Base-by-base conservation (phyloP, 1,140 invertebrate genomes). In the Trachymyrmex cornetzi region DNA sequence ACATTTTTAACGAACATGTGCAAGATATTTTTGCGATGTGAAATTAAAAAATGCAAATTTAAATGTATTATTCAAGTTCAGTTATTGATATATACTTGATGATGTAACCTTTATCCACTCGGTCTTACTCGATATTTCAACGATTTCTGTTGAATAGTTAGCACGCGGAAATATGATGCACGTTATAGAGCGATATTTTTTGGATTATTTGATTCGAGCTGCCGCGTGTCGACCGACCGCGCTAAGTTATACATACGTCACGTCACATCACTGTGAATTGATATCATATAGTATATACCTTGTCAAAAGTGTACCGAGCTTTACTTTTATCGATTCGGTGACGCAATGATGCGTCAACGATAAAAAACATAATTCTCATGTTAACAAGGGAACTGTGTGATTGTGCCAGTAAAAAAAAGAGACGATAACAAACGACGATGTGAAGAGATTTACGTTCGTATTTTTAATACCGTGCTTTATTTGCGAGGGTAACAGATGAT, bases 171-270 rank as follows among this genome's bases (percentile, higher is more conserved):
- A 38, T 5, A n/a, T 44, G 77, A 81, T 44, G 64, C 77, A 57
- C 64, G 64, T 1, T 63, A 50, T 1, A 57, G 22, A 81, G 50
- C 77, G 64, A 71, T 81, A 61, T 50, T 50, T 63, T 71, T 55
- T 22, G n/a, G 64, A 38, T 69, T 69, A 55, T 81, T 81, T 69
- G 14, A 81, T 57, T 81, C 30, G 64, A 69, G 5, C 30, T 22
- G 5, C 30, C 48, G n/a, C n/a, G n/a, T n/a, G n/a, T n/a, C n/a
- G n/a, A 57, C 48, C 34, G n/a, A n/a, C n/a, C n/a, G n/a, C n/a
- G 16, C 27, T 50, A 71, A 71, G 77, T 81, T 81, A 48, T 34
- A 81, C 14, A 30, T 34, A 81, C n/a, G 64, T 69, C 63, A 69
- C 77, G 30, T 57, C 48, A 69, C 77, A 22, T 57, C 48, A 22